A percentile compares a stretch with the other conserved stretches of the same genome.
Evolutionary conservation across 2,888 invertebrate genomes (phyloP).

Genomic region (Hydrotaea diabolus): DNA sequence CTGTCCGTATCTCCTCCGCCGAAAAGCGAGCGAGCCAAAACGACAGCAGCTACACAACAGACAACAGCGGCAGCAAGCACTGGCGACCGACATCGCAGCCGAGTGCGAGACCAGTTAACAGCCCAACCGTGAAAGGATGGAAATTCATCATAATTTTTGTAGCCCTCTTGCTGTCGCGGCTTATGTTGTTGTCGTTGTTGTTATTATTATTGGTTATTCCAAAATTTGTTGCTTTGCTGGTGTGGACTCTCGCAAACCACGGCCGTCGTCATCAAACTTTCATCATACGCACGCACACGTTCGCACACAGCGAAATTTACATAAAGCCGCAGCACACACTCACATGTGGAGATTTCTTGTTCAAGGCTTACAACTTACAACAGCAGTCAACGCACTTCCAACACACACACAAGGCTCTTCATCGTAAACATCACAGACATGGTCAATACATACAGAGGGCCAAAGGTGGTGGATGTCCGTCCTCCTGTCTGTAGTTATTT

Average conservation of each 20-base stretch:
- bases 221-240: neutral
- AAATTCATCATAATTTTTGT: constrained; percentile 74
- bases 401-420: neutral
- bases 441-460: constrained; percentile 13
- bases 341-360: constrained; percentile 11
- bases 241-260: constrained; percentile 31
- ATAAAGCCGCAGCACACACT: constrained; percentile 44
- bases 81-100: neutral
- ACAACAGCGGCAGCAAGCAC: neutral
- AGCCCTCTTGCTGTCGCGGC: too few species aligned
- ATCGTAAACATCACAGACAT: neutral
- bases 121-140: constrained; percentile 74
- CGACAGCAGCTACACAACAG: neutral
- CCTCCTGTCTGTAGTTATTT: constrained; percentile 42
- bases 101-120: constrained; percentile 53
- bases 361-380: constrained; percentile 21
- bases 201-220: constrained; percentile 21
- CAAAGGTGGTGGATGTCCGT: constrained; percentile 5
- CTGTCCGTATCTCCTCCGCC: constrained; percentile 67
- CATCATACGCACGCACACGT: constrained; percentile 5
- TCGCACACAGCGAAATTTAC: constrained; percentile 9
- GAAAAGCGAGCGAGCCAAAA: constrained; percentile 19
- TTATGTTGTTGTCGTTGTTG: neutral
- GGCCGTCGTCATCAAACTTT: constrained; percentile 28
- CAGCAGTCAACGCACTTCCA: neutral